Base-by-base conservation (phyloP, 1,140 invertebrate genomes). In the Drosophila sp. region DNA sequence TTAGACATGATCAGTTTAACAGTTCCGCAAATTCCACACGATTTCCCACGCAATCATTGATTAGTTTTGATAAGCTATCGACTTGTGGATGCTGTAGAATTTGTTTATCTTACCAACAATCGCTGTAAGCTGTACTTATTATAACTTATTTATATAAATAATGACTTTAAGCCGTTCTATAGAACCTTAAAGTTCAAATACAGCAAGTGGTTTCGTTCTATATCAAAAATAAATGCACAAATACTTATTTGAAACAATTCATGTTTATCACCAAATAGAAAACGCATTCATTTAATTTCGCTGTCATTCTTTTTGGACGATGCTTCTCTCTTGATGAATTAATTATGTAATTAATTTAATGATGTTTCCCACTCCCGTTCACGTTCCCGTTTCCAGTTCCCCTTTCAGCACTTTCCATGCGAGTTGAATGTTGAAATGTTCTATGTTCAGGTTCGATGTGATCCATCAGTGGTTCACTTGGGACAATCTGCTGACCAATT, bases 321-420 rank as follows among this genome's bases (percentile, higher is more conserved):
- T 61, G n/a, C n/a, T n/a, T n/a, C n/a, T 67, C 29, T 38, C 43
- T 62, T 69, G 29, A 57, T 45, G 58, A 50, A 74, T 74, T 67
- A 73, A 73, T 73, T 73, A 73, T 73, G 48, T 73, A 73, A 67
- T 67, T 73, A 67, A 73, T 56, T 73, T 67, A 34, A 73, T 61
- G 14, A 21, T n/a, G 9, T 8, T 18, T 7, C 18, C 21, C 21
- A 7, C 29, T 7, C n/a, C 14, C n/a, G n/a, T n/a, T 2, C 36
- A 7, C 14, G 8, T 11, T 27, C 3, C 27, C 18, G 7, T 27
- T 27, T 21, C 21, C 1, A 1, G 1, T 21, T 48, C 11, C 40
- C 40, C 2, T 7, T 16, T 36, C 8, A 7, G 11, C 45, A 48
- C 9, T 48, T 7, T 36, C 27, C 32, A 16, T 48, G 32, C 25